phyloP scores from a whole-genome alignment of 1,140 invertebrate genomes.

The Aphidius ervi region DNA sequence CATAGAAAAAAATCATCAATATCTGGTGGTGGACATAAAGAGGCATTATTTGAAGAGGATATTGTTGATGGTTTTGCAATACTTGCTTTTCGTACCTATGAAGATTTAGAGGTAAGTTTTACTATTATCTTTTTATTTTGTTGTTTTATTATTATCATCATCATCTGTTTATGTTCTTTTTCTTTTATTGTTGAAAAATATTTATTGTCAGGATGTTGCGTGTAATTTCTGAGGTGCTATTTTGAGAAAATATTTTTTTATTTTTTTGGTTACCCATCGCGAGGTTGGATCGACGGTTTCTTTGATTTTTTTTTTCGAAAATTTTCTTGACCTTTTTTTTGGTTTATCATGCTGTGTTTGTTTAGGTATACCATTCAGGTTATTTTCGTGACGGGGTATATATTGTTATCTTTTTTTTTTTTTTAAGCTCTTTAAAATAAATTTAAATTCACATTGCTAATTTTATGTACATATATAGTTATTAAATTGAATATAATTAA shows the following conservation, averaged over 20 bases:
- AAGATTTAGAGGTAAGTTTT: slow-evolving; percentile 85
- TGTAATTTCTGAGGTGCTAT: background rate
- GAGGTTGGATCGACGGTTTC: too few relatives aligned
- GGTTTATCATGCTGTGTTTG: too few relatives aligned
- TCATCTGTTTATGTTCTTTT: background rate
- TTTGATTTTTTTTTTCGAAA: too few relatives aligned
- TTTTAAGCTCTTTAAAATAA: too few relatives aligned
- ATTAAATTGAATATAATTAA: too few relatives aligned
- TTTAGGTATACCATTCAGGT: too few relatives aligned
- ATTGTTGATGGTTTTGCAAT: slow-evolving; percentile 96
- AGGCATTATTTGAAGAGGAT: slow-evolving; percentile 81
- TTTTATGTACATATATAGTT: too few relatives aligned
- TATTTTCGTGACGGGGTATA: too few relatives aligned
- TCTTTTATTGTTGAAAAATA: background rate
- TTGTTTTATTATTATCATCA: background rate
- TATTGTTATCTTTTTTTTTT: too few relatives aligned
- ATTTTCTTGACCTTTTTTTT: too few relatives aligned
- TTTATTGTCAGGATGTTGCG: background rate
- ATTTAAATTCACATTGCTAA: too few relatives aligned
- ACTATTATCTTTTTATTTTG: background rate
- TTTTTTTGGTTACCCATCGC: too few relatives aligned
- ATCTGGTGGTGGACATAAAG: slow-evolving; percentile 46
- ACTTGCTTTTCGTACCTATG: slow-evolving; percentile 87
- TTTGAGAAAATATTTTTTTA: background rate
- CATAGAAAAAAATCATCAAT: slow-evolving; percentile 60